phyloP scores from a whole-genome alignment of 2,113 vertebrate genomes.

The Tetrao urogallus region DNA sequence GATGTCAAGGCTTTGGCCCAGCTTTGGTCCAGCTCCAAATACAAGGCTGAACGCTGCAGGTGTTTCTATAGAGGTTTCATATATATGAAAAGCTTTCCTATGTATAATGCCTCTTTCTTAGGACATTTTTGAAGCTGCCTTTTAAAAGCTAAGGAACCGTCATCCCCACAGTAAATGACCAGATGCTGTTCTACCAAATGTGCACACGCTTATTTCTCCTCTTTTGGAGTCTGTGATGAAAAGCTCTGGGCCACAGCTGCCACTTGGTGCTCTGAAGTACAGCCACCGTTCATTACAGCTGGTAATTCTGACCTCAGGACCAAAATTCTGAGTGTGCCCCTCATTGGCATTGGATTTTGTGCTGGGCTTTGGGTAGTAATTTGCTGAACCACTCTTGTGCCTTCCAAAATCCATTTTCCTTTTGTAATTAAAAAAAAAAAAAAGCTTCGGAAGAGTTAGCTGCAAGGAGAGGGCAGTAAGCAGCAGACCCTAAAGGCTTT shows the following conservation, averaged over 20 bases:
- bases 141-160: neutral
- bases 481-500: neutral
- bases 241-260: neutral
- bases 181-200: conserved; percentile 11
- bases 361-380: conserved; percentile 37
- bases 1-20: neutral
- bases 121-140: neutral
- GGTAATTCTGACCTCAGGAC: conserved; percentile 45
- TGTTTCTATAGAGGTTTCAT: neutral
- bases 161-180: neutral
- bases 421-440: conserved; percentile 36
- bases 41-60: neutral
- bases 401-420: conserved; percentile 25
- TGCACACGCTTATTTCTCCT: neutral
- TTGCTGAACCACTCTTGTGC: conserved; percentile 50
- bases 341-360: neutral
- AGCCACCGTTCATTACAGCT: conserved; percentile 22
- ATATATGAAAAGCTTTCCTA: neutral
- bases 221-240: conserved; percentile 11
- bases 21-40: neutral
- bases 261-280: conserved; percentile 13
- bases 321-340: neutral
- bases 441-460: neutral
- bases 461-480: neutral
- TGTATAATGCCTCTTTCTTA: neutral